Percentiles rank a stretch among this genome's conserved stretches.
phyloP scores from a whole-genome alignment of 2,797 vertebrate species.

The Enteromius anoplus region DNA sequence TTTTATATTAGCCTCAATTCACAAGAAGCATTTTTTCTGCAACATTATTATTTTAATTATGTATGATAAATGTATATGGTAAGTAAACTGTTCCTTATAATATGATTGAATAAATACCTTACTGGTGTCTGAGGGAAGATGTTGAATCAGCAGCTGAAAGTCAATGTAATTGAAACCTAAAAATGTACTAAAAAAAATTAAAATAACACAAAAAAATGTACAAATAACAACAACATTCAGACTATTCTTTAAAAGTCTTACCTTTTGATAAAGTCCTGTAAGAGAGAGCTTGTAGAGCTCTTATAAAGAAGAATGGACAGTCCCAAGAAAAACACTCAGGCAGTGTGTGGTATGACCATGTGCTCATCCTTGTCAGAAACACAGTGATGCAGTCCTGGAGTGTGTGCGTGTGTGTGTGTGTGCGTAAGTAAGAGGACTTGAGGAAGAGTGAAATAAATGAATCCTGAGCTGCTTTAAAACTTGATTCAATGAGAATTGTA shows the following conservation, averaged over 20 bases:
- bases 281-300: background rate
- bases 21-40: background rate
- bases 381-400: constrained; percentile 27
- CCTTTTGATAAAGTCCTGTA: constrained; percentile 23
- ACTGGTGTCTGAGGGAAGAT: background rate
- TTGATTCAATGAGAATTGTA: background rate
- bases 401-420: constrained; percentile 29
- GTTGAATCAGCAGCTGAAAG: background rate
- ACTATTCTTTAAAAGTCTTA: constrained; percentile 39
- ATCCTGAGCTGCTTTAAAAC: background rate
- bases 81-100: background rate
- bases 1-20: background rate
- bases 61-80: background rate
- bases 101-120: background rate
- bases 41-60: background rate
- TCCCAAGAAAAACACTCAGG: constrained; percentile 6
- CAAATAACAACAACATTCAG: background rate
- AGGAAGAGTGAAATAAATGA: constrained; percentile 9
- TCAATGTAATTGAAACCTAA: background rate
- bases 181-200: background rate
- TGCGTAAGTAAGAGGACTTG: background rate
- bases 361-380: constrained; percentile 44
- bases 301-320: background rate
- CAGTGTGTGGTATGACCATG: constrained; percentile 50
- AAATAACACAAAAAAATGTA: background rate